These are phyloP conservation scores for Mugil cephalus DNA, from an alignment of 2,113 vertebrate genomes.

Conservation along the genomic window DNA sequence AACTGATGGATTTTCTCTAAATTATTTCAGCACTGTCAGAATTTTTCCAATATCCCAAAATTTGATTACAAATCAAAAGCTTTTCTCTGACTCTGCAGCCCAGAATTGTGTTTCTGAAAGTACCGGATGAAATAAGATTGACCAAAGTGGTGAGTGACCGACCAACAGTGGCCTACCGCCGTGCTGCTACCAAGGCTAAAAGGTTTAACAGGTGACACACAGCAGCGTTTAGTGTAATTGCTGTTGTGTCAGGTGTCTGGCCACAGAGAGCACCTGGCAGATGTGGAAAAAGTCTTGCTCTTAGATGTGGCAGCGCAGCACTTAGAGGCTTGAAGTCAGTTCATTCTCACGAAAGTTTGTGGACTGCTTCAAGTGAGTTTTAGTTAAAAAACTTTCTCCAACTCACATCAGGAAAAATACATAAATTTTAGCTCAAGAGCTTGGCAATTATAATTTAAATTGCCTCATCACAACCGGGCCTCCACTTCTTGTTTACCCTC, in stretches of 20 bases:
- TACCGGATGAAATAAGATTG: not conserved
- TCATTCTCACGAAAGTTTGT: not conserved
- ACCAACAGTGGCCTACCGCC: not conserved
- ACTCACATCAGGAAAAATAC: conserved; percentile 29
- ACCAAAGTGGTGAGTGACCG: not conserved
- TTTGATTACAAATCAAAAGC: not conserved
- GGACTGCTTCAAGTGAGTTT: conserved; percentile 9
- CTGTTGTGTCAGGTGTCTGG: conserved; percentile 5
- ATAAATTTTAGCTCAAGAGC: conserved; percentile 33
- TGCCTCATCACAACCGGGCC: conserved; percentile 34
- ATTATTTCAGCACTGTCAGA: too few relatives aligned
- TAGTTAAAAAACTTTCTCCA: not conserved
- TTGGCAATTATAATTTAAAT: conserved; percentile 49
- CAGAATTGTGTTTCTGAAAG: not conserved
- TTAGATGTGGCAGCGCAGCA: conserved; percentile 7
- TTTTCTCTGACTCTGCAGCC: not conserved
- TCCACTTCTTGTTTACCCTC: conserved; percentile 29
- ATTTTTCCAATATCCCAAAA: too few relatives aligned
- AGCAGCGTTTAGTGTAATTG: not conserved
- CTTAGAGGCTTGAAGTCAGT: conserved; percentile 7
- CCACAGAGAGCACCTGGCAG: not conserved
- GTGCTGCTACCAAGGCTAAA: not conserved
- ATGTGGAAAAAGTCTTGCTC: conserved; percentile 12
- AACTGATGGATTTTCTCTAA: too few relatives aligned
- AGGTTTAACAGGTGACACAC: not conserved